A percentile compares a stretch with the other conserved stretches of the same genome.
These are phyloP conservation scores for Percopsis transmontana DNA, from an alignment of 2,113 vertebrate species.

Conservation along the genomic window DNA sequence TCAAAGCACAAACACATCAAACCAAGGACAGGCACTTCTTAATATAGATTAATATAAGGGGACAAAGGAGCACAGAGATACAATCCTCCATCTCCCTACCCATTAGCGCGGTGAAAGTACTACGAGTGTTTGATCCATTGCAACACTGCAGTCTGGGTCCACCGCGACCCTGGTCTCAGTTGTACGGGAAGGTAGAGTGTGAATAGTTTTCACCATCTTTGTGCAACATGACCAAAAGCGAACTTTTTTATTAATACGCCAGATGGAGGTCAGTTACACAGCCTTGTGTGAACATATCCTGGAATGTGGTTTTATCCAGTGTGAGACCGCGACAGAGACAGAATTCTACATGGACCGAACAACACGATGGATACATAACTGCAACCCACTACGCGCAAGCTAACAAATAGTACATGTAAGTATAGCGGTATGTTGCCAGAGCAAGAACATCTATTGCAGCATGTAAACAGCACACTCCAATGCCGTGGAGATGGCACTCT, in stretches of 20 bases:
- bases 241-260: conserved; percentile 25
- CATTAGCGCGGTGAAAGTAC: conserved; percentile 44
- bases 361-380: no score
- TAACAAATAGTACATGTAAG: no score
- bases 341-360: no score
- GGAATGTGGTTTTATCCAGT: no score
- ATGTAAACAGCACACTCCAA: conserved; percentile 9
- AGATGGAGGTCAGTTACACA: conserved; percentile 30
- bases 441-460: neutral
- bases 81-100: conserved; percentile 40
- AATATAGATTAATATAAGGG: conserved; percentile 64
- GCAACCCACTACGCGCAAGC: no score
- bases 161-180: conserved; percentile 36
- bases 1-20: conserved; percentile 6
- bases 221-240: conserved; percentile 10
- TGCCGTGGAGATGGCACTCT: conserved; percentile 12
- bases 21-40: conserved; percentile 44
- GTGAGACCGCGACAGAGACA: no score
- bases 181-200: conserved; percentile 27
- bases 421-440: no score
- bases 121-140: conserved; percentile 44
- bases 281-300: conserved; percentile 30
- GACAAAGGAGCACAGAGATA: conserved; percentile 59
- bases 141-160: conserved; percentile 28
- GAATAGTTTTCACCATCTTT: neutral